phyloP scores from a whole-genome alignment of 2,797 vertebrate genomes.

The Clamator glandarius region DNA sequence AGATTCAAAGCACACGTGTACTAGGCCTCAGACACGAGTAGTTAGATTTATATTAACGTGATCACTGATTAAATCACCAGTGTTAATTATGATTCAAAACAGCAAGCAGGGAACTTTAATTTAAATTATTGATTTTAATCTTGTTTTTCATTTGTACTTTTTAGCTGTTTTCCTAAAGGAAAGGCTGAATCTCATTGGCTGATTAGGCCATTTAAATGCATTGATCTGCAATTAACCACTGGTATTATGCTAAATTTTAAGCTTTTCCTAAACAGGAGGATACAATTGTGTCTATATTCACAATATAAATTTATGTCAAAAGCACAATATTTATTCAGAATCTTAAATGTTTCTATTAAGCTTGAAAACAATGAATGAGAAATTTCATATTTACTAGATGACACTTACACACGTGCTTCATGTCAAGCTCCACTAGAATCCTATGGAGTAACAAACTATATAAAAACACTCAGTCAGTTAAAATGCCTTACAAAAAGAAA shows the following conservation, averaged over 20 bases:
- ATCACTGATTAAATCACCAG: conserved; percentile 25
- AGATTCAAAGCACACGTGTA: background rate
- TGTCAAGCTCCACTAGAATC: background rate
- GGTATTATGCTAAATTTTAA: background rate
- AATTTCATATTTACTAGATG: background rate
- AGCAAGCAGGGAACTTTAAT: background rate
- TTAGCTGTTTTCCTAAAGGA: conserved; percentile 13
- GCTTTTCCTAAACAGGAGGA: background rate
- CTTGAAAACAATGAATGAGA: background rate
- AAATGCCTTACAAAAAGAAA: background rate
- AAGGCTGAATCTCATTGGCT: background rate
- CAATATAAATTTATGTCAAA: background rate
- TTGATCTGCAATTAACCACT: background rate
- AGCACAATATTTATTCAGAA: background rate
- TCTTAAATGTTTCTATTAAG: background rate
- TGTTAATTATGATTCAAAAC: background rate
- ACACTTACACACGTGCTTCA: background rate
- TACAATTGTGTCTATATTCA: background rate
- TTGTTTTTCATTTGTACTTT: conserved; percentile 31
- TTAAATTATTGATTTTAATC: conserved; percentile 33
- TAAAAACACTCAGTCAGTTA: background rate
- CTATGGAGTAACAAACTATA: background rate
- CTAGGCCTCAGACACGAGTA: background rate
- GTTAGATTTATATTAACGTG: background rate
- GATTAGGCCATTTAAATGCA: background rate